phyloP scores from a whole-genome alignment of 92 coral and sea anemone genomes.

The Palythoa grandiflora region DNA sequence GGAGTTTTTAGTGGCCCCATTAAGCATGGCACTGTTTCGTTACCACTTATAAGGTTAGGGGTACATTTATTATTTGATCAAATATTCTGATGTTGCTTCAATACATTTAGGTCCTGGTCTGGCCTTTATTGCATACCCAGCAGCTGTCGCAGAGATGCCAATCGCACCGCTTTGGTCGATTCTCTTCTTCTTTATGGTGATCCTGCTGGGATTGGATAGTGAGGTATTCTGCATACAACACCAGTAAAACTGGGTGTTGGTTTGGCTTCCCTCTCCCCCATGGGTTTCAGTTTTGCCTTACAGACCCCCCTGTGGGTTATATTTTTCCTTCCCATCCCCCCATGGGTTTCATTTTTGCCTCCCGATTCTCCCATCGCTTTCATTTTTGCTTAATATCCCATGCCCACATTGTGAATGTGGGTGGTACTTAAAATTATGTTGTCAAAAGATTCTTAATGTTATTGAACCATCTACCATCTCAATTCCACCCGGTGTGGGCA shows the following conservation, averaged over 20 bases:
- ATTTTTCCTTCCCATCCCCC: conserved; percentile 1
- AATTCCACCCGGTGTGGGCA: background rate
- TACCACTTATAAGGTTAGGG: conserved; percentile 7
- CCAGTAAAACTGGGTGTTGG: conserved; percentile 50
- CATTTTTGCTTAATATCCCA: too few species aligned
- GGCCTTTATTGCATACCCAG: conserved; percentile 99
- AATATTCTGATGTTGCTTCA: conserved; percentile 51
- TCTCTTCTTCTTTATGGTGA: conserved; percentile 98
- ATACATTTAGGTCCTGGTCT: conserved; percentile 95
- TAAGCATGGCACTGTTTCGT: conserved; percentile 5
- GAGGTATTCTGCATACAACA: conserved; percentile 76
- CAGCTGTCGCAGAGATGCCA: conserved; percentile 98
- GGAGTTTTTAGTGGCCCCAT: background rate
- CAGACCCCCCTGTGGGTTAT: background rate
- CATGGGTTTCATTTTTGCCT: background rate
- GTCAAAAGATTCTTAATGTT: background rate
- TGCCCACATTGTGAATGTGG: background rate
- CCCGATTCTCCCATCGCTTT: background rate
- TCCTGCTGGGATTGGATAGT: conserved; percentile 97
- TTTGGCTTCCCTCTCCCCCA: conserved; percentile 10
- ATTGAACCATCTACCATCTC: background rate
- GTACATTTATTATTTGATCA: conserved; percentile 27
- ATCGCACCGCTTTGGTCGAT: conserved; percentile 98
- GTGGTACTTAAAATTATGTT: background rate
- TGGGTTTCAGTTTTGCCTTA: background rate